Conservation (phyloP, 2,797 vertebrate species). For the Cyprinodon diabolis region DNA sequence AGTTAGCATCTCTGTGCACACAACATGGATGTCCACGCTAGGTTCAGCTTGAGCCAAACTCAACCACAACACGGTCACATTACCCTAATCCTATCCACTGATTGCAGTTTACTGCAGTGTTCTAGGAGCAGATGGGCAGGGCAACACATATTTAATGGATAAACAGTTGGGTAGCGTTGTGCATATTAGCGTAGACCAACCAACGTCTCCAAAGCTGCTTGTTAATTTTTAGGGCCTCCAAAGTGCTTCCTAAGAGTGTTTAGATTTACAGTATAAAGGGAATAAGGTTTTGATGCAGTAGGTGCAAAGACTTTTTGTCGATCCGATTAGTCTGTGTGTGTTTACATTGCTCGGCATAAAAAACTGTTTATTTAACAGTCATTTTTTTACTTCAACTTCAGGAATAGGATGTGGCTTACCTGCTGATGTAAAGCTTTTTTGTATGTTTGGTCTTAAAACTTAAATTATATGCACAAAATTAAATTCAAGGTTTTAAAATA, state of each 20-base stretch:
- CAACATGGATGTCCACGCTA: slow-evolving; percentile 37
- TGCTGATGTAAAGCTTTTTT: not conserved
- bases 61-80: slow-evolving; percentile 53
- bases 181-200: slow-evolving; percentile 3
- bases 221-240: too few species aligned
- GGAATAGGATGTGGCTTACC: not conserved
- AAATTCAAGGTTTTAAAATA: not conserved
- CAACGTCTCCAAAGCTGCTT: not conserved
- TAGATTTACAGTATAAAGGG: not conserved
- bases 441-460: not conserved
- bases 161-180: slow-evolving; percentile 12
- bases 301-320: not conserved
- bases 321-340: not conserved
- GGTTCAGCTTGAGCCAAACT: slow-evolving; percentile 51
- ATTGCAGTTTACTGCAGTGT: slow-evolving; percentile 52
- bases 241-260: too few species aligned
- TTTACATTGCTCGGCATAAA: not conserved
- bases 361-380: not conserved
- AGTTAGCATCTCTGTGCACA: slow-evolving; percentile 47
- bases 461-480: not conserved
- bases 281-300: not conserved
- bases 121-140: not conserved
- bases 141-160: slow-evolving; percentile 1
- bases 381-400: not conserved
- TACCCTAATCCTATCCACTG: slow-evolving; percentile 60